Percentiles rank a stretch among this genome's conserved stretches.
Conservation (phyloP, 2,888 invertebrate species). For the Pycnomerus fuliginosus region DNA sequence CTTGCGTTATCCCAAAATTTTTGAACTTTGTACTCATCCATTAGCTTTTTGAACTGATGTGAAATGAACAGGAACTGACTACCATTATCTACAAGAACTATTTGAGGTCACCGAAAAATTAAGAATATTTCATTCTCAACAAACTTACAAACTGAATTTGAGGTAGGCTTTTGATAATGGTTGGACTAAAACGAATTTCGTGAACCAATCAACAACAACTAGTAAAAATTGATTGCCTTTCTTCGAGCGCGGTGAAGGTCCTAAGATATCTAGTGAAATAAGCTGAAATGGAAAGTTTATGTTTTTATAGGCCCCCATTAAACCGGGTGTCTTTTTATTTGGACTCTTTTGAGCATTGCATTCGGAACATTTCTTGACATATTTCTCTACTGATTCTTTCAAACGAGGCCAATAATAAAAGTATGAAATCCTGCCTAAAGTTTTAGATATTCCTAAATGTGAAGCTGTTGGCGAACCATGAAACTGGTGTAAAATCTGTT, state of each 20-base stretch:
- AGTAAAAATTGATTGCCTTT: constrained; percentile 16
- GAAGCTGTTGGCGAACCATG: constrained; percentile 26
- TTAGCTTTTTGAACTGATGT: constrained; percentile 19
- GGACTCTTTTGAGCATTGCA: constrained; percentile 19
- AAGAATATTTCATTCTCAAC: constrained; percentile 25
- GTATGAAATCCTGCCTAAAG: constrained; percentile 5
- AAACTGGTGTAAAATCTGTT: too few species aligned
- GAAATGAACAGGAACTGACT: constrained; percentile 13
- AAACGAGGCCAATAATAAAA: constrained; percentile 17
- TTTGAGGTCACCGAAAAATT: constrained; percentile 23
- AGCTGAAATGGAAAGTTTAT: constrained; percentile 3
- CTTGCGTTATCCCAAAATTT: constrained; percentile 29
- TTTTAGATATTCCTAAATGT: constrained; percentile 28
- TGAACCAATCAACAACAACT: constrained; percentile 22
- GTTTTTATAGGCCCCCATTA: constrained; percentile 2
- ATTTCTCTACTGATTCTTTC: too few species aligned
- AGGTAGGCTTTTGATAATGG: constrained; percentile 19
- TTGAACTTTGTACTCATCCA: constrained; percentile 23
- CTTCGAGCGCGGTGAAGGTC: background rate
- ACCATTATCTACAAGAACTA: constrained; percentile 26
- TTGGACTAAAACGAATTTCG: constrained; percentile 16
- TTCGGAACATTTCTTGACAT: constrained; percentile 13
- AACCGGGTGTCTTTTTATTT: constrained; percentile 6
- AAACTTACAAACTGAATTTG: constrained; percentile 6
- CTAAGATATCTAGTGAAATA: background rate